phyloP scores from a whole-genome alignment of 2,888 invertebrate species.

The Drosophila testacea region DNA sequence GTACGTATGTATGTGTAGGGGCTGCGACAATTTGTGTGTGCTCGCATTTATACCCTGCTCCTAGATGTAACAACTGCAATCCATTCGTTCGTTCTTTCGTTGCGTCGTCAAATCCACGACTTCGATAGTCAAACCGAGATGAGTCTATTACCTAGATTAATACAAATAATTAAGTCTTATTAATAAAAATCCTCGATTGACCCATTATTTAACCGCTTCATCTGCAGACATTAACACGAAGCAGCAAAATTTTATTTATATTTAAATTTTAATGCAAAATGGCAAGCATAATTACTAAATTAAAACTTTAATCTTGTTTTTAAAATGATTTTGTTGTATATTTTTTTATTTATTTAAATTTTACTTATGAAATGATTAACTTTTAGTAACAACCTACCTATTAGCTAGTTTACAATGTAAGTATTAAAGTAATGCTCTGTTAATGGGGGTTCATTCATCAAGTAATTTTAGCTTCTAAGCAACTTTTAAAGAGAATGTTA shows the following conservation, averaged over 20 bases:
- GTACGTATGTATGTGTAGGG: slow-evolving; percentile 28
- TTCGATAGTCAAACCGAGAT: slow-evolving; percentile 72
- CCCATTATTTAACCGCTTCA: slow-evolving; percentile 48
- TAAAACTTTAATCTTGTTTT: slow-evolving; percentile 7
- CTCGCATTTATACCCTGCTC: slow-evolving; percentile 16
- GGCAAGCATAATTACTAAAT: slow-evolving; percentile 39
- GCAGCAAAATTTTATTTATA: not conserved
- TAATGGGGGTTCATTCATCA: not conserved
- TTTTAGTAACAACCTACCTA: slow-evolving; percentile 24
- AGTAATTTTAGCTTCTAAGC: not conserved
- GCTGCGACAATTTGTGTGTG: slow-evolving; percentile 47
- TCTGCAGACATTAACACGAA: slow-evolving; percentile 28
- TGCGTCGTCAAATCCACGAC: slow-evolving; percentile 77
- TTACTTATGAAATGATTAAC: slow-evolving; percentile 37
- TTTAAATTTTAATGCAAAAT: slow-evolving; percentile 31
- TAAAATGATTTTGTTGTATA: slow-evolving; percentile 7
- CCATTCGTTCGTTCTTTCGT: slow-evolving; percentile 55
- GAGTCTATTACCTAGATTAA: slow-evolving; percentile 32
- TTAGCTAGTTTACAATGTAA: slow-evolving; percentile 46
- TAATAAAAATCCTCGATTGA: slow-evolving; percentile 34
- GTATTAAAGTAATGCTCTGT: slow-evolving; percentile 18
- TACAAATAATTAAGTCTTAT: slow-evolving; percentile 5
- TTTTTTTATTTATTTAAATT: slow-evolving; percentile 24
- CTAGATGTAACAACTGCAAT: slow-evolving; percentile 26
- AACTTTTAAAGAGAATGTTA: not conserved